Evolutionary conservation across 2,888 invertebrate species (phyloP).

Genomic region (Nebria salina): DNA sequence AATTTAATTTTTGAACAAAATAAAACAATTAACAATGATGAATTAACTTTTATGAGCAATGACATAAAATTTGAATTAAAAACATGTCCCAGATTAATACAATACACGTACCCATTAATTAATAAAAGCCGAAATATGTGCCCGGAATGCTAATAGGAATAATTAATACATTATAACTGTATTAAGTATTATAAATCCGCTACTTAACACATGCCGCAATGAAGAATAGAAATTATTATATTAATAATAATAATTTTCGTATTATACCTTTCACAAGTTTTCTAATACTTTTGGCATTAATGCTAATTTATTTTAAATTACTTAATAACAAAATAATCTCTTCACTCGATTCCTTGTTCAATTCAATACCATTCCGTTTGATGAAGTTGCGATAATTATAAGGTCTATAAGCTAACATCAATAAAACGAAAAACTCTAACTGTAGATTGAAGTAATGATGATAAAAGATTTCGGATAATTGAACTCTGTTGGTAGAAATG

Average conservation of each 20-base stretch:
- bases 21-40: neutral
- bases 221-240: neutral
- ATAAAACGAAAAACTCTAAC: no score
- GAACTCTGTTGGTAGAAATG: neutral
- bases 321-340: neutral
- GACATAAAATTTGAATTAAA: neutral
- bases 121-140: neutral
- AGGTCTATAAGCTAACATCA: no score
- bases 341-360: neutral
- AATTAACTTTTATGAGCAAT: neutral
- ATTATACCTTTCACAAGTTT: neutral
- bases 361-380: no score
- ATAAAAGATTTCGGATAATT: no score
- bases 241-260: neutral
- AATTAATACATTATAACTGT: neutral
- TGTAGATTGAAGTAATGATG: no score
- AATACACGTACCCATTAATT: conserved; percentile 1
- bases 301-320: neutral
- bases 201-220: neutral
- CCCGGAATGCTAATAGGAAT: neutral
- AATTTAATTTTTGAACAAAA: neutral
- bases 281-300: neutral
- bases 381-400: no score
- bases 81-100: neutral
- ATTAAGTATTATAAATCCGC: neutral